A percentile compares a stretch with the other conserved stretches of the same genome.
These are phyloP conservation scores for Eupithecia inturbata DNA, from an alignment of 2,888 invertebrate species.

Conservation along the genomic window DNA sequence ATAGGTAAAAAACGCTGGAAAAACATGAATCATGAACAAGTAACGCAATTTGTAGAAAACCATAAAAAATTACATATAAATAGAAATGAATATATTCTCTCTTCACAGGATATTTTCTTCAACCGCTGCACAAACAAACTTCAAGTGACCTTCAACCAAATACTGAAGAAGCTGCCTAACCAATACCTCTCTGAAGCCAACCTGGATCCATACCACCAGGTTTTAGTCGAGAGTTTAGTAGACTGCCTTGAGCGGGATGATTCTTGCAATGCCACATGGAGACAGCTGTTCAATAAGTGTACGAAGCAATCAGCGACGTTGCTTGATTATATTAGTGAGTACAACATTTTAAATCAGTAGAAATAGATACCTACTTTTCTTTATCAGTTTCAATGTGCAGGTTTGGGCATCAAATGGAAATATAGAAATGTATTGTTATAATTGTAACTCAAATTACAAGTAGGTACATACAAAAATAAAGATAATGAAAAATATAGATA, in stretches of 20 bases:
- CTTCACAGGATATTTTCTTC: conserved; percentile 76
- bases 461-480: not conserved
- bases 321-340: conserved; percentile 69
- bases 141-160: conserved; percentile 85
- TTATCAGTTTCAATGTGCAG: not conserved
- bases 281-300: conserved; percentile 87
- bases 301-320: conserved; percentile 87
- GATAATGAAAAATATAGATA: no score
- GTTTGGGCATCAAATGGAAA: not conserved
- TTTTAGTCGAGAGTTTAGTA: conserved; percentile 85
- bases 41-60: no score
- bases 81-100: not conserved
- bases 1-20: no score
- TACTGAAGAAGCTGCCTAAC: conserved; percentile 86
- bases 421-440: not conserved
- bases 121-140: conserved; percentile 74
- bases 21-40: no score
- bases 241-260: conserved; percentile 86
- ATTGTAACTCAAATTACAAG: no score
- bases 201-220: conserved; percentile 75
- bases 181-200: conserved; percentile 77
- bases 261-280: conserved; percentile 87
- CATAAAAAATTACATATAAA: no score
- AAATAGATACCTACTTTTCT: not conserved
- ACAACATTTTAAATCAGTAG: not conserved